phyloP scores from a whole-genome alignment of 2,888 invertebrate species.

The Acronicta aceris region DNA sequence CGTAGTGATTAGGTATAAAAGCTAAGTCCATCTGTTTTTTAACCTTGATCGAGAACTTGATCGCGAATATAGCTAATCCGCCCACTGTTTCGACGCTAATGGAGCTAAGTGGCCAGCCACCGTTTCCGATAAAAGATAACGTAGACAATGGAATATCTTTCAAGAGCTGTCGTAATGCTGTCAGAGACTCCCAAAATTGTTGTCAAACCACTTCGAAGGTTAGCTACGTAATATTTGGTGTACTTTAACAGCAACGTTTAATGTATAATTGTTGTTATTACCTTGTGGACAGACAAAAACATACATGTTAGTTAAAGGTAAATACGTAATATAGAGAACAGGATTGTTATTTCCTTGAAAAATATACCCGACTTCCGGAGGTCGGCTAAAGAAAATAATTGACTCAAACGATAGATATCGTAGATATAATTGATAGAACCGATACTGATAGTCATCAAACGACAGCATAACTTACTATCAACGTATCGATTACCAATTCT shows the following conservation, averaged over 20 bases:
- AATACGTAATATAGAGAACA: too few species aligned
- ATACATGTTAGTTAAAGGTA: not conserved
- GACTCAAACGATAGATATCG: too few species aligned
- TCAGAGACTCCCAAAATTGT: constrained; percentile 40
- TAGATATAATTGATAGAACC: too few species aligned
- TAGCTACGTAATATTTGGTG: constrained; percentile 15
- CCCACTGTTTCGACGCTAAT: constrained; percentile 53
- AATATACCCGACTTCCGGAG: too few species aligned
- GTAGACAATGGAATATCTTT: constrained; percentile 56
- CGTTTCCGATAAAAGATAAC: constrained; percentile 51
- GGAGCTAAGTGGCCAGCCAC: constrained; percentile 25
- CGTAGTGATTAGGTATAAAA: constrained; percentile 33
- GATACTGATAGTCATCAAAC: too few species aligned
- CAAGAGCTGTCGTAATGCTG: constrained; percentile 35
- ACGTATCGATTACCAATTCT: too few species aligned
- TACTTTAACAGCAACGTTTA: not conserved
- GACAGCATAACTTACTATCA: too few species aligned
- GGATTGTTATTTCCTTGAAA: too few species aligned
- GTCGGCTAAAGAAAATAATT: too few species aligned
- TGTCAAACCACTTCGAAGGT: constrained; percentile 34
- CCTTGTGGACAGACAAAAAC: not conserved
- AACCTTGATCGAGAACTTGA: constrained; percentile 62
- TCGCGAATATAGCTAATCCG: constrained; percentile 47
- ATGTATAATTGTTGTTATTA: not conserved
- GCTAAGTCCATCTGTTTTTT: constrained; percentile 30